Conservation (phyloP, 2,888 invertebrate species). For the Melanotus villosus region DNA sequence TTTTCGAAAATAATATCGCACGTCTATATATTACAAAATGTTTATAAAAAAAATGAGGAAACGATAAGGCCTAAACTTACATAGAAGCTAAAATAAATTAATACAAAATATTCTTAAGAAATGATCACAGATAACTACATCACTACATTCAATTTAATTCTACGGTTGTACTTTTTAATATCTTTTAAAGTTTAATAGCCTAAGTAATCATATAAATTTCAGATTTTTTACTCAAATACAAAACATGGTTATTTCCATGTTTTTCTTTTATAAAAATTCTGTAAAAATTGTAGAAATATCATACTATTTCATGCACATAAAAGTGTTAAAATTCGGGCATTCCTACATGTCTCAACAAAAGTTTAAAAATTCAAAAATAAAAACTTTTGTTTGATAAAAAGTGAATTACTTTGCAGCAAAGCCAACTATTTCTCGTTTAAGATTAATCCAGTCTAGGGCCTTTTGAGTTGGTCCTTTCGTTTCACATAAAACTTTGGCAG, state of each 20-base stretch:
- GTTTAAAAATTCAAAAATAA: too few species aligned
- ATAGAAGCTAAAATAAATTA: constrained; percentile 4
- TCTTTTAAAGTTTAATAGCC: too few species aligned
- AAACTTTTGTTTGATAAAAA: too few species aligned
- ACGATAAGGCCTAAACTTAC: constrained; percentile 1
- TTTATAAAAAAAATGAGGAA: not conserved
- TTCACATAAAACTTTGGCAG: constrained; percentile 69
- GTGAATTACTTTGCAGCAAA: constrained; percentile 5
- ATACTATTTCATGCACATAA: too few species aligned
- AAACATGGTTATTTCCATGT: too few species aligned
- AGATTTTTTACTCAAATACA: too few species aligned
- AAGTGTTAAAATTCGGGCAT: too few species aligned
- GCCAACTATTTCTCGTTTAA: constrained; percentile 61
- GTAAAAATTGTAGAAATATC: too few species aligned
- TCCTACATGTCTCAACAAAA: too few species aligned
- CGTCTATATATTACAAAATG: not conserved
- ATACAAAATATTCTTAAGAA: constrained; percentile 11
- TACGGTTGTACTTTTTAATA: constrained; percentile 1
- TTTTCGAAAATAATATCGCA: not conserved
- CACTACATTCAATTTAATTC: constrained; percentile 3
- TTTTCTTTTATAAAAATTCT: too few species aligned
- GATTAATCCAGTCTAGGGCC: constrained; percentile 67
- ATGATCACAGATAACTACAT: constrained; percentile 18
- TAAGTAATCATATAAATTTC: too few species aligned
- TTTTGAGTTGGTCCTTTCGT: constrained; percentile 66